Evolutionary conservation across 2,888 invertebrate species (phyloP).

Genomic region (Augochlorella aurata): DNA sequence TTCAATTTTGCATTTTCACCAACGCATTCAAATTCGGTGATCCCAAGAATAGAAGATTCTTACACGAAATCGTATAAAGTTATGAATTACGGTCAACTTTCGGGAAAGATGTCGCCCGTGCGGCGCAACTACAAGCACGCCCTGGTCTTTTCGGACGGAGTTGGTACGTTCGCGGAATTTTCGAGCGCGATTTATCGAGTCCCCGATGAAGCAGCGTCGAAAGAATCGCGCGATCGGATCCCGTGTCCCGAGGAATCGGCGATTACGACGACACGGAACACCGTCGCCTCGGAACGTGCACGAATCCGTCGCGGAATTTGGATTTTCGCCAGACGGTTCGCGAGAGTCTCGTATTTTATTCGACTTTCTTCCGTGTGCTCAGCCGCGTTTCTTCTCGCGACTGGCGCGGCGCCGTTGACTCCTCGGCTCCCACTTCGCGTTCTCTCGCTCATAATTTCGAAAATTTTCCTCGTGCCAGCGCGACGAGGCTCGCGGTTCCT

Average conservation of each 20-base stretch:
- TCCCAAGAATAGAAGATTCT: no score
- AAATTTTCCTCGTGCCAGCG: constrained; percentile 17
- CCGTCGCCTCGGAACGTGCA: background rate
- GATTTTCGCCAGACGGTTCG: constrained; percentile 51
- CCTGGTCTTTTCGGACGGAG: no score
- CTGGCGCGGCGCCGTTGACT: background rate
- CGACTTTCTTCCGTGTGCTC: constrained; percentile 18
- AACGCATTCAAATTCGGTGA: no score
- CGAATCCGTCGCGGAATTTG: constrained; percentile 46
- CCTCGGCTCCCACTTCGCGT: constrained; percentile 6
- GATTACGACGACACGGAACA: background rate
- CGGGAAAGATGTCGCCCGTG: no score
- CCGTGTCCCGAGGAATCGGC: background rate
- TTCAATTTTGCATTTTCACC: no score
- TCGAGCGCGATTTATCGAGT: no score
- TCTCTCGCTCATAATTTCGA: constrained; percentile 30
- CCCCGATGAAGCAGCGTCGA: no score
- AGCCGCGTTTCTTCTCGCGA: constrained; percentile 11
- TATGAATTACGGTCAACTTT: no score
- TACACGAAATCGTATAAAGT: no score
- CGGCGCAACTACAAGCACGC: no score
- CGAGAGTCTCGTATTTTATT: constrained; percentile 43
- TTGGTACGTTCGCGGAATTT: no score
- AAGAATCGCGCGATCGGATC: no score
- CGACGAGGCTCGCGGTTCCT: background rate